These are phyloP conservation scores for Eriocheir sinensis DNA, from an alignment of 1,140 invertebrate genomes.

Conservation along the genomic window DNA sequence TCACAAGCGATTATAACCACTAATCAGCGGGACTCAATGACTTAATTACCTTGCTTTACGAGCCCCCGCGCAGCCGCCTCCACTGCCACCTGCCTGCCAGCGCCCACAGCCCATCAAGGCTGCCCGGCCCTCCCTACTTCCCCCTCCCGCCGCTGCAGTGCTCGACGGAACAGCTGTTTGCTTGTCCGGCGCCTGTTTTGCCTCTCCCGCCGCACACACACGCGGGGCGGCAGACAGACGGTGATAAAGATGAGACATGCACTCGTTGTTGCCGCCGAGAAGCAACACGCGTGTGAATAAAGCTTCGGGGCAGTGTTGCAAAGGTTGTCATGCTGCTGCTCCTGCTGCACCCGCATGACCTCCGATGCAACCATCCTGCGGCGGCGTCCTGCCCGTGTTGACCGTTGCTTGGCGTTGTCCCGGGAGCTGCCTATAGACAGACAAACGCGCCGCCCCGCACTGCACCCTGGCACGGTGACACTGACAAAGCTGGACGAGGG, in stretches of 20 bases:
- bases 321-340: neutral
- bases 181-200: neutral
- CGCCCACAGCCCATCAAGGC: neutral
- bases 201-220: neutral
- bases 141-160: neutral
- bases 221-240: neutral
- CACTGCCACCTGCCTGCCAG: neutral
- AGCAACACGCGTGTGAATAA: neutral
- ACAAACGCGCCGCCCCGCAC: neutral
- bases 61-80: neutral
- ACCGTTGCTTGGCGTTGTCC: neutral
- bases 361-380: neutral
- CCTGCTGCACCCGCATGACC: neutral
- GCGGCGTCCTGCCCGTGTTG: neutral
- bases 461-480: neutral
- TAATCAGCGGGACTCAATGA: constrained; percentile 59
- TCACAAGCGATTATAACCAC: constrained; percentile 65
- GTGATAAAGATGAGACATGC: neutral
- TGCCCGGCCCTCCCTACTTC: neutral
- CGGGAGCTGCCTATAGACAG: neutral
- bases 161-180: neutral
- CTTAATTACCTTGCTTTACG: constrained; percentile 68
- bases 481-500: neutral
- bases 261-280: neutral
- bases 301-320: neutral